Evolutionary conservation across 2,113 vertebrate genomes (phyloP), one percentile per base, ranked within the genome.

Genomic region (Actenoides hombroni): DNA sequence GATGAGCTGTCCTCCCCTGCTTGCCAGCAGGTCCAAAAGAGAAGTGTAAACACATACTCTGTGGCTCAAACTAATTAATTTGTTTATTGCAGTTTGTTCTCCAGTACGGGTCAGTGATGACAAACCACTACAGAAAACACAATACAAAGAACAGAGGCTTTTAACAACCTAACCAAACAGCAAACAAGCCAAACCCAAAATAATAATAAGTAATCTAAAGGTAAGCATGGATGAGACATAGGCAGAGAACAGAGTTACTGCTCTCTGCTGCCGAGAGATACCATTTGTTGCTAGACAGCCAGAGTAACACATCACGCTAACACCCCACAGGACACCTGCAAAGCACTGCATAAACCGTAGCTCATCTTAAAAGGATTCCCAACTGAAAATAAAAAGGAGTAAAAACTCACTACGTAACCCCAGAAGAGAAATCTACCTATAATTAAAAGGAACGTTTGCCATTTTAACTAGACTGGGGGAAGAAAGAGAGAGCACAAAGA

Each of bases 401-500:
- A 69, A 92, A 96, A 91, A 64, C 60, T 87, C 21, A 39, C 88
- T 57, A 26, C 11, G 19, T 63, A 80, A 85, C 17, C 56, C 83
- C 91, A 56, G 53, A 93, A 73, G 44, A 90, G 63, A 94, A 75
- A 81, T 26, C 28, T 75, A 95, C 87, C 78, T 89, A 75, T 40
- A 92, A 90, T 85, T 94, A 89, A 89, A 82, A 89, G 63, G 86
- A 71, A 35, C 21, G n/a, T 91, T 90, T 94, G 91, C 70, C 88
- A 70, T 94, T 97, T 95, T 89, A 94, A 89, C 77, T 69, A 82
- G 88, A 83, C 88, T 75, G 31, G 70, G 70, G 74, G 83, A 94
- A 94, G 86, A 87, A 73, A 76, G 73, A 31, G 56, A 24, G 21
- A 87, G 91, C 88, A 97, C 88, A 96, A 96, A 97, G 93, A 57